These are phyloP conservation scores for Acanthornis magna DNA, from an alignment of 2,797 vertebrate species.

Conservation along the genomic window DNA sequence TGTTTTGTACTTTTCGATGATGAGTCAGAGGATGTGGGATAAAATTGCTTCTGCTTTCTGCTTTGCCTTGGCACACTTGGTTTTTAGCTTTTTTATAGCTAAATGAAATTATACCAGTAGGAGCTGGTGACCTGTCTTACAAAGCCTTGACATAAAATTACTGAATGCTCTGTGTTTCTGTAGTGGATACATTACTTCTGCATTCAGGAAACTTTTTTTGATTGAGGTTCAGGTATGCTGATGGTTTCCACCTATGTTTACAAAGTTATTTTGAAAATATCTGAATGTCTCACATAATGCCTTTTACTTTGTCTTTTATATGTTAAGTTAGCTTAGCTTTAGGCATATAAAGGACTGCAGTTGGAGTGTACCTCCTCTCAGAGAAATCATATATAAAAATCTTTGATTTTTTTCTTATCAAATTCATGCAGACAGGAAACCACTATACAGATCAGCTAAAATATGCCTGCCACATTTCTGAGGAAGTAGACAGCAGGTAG, in stretches of 20 bases:
- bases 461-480: not conserved
- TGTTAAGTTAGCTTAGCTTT: not conserved
- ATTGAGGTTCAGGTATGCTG: not conserved
- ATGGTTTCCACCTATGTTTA: not conserved
- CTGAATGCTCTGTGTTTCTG: not conserved
- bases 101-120: not conserved
- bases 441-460: not conserved
- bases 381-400: not conserved
- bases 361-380: not conserved
- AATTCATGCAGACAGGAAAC: not conserved
- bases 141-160: not conserved
- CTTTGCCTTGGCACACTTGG: not conserved
- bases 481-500: not conserved
- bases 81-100: not conserved
- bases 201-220: not conserved
- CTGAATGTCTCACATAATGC: not conserved
- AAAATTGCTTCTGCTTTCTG: constrained; percentile 9
- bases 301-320: not conserved
- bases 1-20: not conserved
- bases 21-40: not conserved
- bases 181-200: not conserved
- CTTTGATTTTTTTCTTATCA: not conserved
- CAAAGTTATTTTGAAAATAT: not conserved
- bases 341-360: not conserved
- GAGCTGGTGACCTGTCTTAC: not conserved